Conservation (phyloP, 2,113 vertebrate species). For the Arothron firmamentum region DNA sequence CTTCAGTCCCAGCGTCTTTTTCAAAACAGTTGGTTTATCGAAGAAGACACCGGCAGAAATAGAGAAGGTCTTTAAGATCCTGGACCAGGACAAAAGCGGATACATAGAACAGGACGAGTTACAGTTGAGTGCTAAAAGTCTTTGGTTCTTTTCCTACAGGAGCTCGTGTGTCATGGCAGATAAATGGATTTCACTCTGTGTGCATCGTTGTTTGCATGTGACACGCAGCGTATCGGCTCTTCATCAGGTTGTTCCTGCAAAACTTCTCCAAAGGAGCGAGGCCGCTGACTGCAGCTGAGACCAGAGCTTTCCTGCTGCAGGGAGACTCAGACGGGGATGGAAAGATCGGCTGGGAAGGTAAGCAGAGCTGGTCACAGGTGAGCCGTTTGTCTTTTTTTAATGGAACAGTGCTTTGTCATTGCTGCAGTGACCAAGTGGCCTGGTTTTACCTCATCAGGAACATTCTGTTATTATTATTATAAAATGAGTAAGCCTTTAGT, state of each 20-base stretch:
- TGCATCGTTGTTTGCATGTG: neutral
- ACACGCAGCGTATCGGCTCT: neutral
- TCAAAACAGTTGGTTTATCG: conserved; percentile 65
- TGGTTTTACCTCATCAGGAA: too few relatives aligned
- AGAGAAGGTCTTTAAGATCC: conserved; percentile 68
- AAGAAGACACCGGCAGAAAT: conserved; percentile 68
- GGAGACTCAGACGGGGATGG: conserved; percentile 70
- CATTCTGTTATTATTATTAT: too few relatives aligned
- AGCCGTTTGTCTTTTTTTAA: neutral
- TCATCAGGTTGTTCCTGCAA: conserved; percentile 68
- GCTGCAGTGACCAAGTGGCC: too few relatives aligned
- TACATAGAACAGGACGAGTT: conserved; percentile 74
- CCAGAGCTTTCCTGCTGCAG: conserved; percentile 65
- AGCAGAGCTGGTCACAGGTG: neutral
- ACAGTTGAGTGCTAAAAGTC: conserved; percentile 64
- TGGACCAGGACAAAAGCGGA: conserved; percentile 74
- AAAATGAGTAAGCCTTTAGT: too few relatives aligned
- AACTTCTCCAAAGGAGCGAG: conserved; percentile 69
- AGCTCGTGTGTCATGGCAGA: neutral
- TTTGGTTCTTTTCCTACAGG: neutral
- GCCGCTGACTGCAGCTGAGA: conserved; percentile 66
- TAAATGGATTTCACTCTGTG: too few relatives aligned
- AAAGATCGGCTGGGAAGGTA: conserved; percentile 74
- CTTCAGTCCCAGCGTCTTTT: conserved; percentile 68
- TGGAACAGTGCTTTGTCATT: neutral